Conservation (phyloP, 2,113 vertebrate species). For the Corythoichthys intestinalis region DNA sequence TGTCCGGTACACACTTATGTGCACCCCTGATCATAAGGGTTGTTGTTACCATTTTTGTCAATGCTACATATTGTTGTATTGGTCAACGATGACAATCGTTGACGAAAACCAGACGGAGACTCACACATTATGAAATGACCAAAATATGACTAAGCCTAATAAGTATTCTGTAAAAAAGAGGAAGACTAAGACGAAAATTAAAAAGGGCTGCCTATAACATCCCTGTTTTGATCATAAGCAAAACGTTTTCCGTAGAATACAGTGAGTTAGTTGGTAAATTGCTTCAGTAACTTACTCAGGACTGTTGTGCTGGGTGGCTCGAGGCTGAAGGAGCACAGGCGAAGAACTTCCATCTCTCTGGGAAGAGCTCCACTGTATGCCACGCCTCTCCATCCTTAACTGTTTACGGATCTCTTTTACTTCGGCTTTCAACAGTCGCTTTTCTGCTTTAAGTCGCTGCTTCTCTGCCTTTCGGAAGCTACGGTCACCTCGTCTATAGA, state of each 20-base stretch:
- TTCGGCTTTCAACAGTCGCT: conserved; percentile 91
- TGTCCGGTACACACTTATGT: too few species aligned
- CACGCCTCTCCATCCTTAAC: conserved; percentile 88
- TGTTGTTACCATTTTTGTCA: too few species aligned
- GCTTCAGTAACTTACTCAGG: conserved; percentile 60
- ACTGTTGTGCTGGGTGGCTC: conserved; percentile 71
- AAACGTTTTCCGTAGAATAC: neutral
- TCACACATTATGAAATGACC: too few species aligned
- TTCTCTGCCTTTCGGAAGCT: conserved; percentile 94
- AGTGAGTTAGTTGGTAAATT: neutral
- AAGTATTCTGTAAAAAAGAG: too few species aligned
- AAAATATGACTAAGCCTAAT: too few species aligned
- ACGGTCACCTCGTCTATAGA: conserved; percentile 89
- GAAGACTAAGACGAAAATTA: too few species aligned
- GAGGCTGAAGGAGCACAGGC: conserved; percentile 72
- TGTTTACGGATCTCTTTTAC: conserved; percentile 94
- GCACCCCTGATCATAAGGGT: too few species aligned
- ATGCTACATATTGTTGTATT: too few species aligned
- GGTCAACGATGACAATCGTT: too few species aligned
- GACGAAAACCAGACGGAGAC: too few species aligned
- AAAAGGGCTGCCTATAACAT: neutral
- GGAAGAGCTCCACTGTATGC: conserved; percentile 84
- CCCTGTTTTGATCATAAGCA: neutral
- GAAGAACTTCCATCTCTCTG: conserved; percentile 68
- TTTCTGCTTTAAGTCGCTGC: conserved; percentile 89